phyloP scores from a whole-genome alignment of 2,797 vertebrate species.

The Lutjanus campechanus region DNA sequence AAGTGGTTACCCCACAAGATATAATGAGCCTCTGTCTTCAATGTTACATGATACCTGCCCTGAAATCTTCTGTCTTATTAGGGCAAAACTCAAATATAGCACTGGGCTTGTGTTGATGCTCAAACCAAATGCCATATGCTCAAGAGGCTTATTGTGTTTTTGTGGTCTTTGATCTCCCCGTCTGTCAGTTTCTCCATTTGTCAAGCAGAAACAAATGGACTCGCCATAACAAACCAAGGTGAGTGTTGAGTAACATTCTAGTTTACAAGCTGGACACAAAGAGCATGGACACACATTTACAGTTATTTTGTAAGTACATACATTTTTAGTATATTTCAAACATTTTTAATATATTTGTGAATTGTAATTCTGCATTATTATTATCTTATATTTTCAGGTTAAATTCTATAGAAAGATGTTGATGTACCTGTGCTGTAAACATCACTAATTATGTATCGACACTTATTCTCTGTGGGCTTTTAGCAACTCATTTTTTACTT shows the following conservation, averaged over 20 bases:
- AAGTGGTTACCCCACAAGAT: conserved; percentile 74
- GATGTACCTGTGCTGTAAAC: background rate
- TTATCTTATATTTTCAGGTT: background rate
- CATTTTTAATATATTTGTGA: background rate
- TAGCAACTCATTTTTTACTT: no score
- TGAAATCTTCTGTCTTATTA: conserved; percentile 80
- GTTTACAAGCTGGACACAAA: conserved; percentile 33
- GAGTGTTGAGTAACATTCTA: conserved; percentile 67
- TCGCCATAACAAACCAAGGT: conserved; percentile 69
- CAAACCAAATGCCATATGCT: conserved; percentile 74
- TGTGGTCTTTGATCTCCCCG: conserved; percentile 73
- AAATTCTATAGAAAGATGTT: background rate
- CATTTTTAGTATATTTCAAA: conserved; percentile 13
- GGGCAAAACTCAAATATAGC: conserved; percentile 85
- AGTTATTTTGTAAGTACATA: conserved; percentile 49
- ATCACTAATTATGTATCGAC: background rate
- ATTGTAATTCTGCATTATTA: conserved; percentile 1
- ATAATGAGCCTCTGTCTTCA: conserved; percentile 78
- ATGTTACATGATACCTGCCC: conserved; percentile 72
- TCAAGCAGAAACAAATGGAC: conserved; percentile 74
- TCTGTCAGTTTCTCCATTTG: conserved; percentile 74
- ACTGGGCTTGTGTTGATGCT: conserved; percentile 60
- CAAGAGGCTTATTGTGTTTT: conserved; percentile 84
- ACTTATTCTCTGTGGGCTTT: background rate
- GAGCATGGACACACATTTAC: conserved; percentile 37